These are phyloP conservation scores for Augiades crinisus DNA, from an alignment of 2,888 invertebrate species.

Conservation along the genomic window DNA sequence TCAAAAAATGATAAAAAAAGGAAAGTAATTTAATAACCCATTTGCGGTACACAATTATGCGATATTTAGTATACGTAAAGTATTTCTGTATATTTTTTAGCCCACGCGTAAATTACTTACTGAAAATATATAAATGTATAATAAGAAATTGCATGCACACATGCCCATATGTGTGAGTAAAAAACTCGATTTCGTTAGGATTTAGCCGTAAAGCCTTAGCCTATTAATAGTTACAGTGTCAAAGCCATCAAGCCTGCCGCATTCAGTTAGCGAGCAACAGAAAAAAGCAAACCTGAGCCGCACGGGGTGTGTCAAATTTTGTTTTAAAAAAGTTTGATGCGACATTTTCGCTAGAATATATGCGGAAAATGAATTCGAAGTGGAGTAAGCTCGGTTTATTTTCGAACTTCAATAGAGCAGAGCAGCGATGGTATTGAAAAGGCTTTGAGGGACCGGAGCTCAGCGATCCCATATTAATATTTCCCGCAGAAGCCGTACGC, in stretches of 20 bases:
- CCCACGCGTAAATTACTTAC: too few relatives aligned
- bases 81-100: too few relatives aligned
- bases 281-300: neutral
- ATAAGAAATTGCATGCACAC: too few relatives aligned
- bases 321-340: conserved; percentile 8
- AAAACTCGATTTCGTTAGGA: too few relatives aligned
- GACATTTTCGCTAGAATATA: conserved; percentile 5
- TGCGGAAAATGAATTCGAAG: conserved; percentile 17
- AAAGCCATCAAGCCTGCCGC: neutral
- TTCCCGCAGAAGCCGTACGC: conserved; percentile 18
- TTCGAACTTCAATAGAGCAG: conserved; percentile 29
- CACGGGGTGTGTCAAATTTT: neutral
- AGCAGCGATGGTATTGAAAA: conserved; percentile 26
- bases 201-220: too few relatives aligned
- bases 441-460: conserved; percentile 21
- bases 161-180: too few relatives aligned
- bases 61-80: too few relatives aligned
- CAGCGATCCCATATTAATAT: conserved; percentile 30
- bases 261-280: neutral
- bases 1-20: too few relatives aligned
- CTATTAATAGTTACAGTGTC: too few relatives aligned
- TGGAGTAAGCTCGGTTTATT: conserved; percentile 26
- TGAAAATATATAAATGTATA: too few relatives aligned
- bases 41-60: too few relatives aligned
- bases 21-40: too few relatives aligned